Evolutionary conservation across 1,140 invertebrate species (phyloP).

Genomic region (Pseudomyrmex sp.): DNA sequence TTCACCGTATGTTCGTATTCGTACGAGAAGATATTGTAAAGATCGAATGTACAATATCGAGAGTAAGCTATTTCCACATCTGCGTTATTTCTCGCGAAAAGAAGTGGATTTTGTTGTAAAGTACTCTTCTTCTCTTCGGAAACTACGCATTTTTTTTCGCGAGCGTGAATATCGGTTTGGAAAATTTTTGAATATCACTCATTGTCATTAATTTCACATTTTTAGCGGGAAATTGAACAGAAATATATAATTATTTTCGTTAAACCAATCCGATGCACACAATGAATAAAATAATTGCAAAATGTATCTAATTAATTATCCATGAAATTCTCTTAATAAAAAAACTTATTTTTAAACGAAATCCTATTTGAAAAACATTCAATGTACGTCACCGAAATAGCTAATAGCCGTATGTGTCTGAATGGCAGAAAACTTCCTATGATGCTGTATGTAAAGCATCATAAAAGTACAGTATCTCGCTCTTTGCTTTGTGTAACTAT

Average conservation of each 20-base stretch:
- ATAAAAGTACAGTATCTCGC: too few relatives aligned
- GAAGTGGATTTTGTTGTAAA: neutral
- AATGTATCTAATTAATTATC: neutral
- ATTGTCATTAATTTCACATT: slow-evolving; percentile 2
- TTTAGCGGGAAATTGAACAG: neutral
- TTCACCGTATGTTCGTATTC: slow-evolving; percentile 23
- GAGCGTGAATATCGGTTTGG: neutral
- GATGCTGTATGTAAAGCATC: neutral
- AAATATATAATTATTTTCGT: neutral
- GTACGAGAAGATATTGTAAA: slow-evolving; percentile 27
- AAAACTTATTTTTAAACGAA: neutral
- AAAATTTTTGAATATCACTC: slow-evolving; percentile 32
- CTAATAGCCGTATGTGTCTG: slow-evolving; percentile 2
- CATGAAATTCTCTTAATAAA: neutral
- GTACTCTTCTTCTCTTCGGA: too few relatives aligned
- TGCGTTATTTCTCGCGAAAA: slow-evolving; percentile 9
- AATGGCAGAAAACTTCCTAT: slow-evolving; percentile 10
- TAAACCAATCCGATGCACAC: neutral
- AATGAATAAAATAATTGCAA: too few relatives aligned
- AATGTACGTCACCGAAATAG: slow-evolving; percentile 13
- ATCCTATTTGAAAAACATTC: slow-evolving; percentile 10
- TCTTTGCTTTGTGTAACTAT: slow-evolving; percentile 20
- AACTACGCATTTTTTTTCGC: neutral
- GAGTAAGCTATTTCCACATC: slow-evolving; percentile 24
- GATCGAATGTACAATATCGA: slow-evolving; percentile 11